Evolutionary conservation across 2,888 invertebrate species (phyloP).

Genomic region (Malthinus seriepunctatus): DNA sequence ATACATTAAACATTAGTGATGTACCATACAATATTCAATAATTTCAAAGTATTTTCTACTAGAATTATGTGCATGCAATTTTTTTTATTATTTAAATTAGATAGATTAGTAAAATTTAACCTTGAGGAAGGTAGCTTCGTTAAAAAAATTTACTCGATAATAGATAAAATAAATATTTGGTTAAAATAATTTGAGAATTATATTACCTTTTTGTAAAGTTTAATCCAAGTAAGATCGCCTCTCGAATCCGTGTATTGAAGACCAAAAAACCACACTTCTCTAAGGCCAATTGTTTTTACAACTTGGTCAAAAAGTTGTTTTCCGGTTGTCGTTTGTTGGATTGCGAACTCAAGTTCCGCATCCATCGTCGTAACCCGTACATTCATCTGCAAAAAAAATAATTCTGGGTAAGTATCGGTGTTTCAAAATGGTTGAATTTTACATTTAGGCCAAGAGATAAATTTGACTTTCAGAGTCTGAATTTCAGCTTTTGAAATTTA

Average conservation of each 20-base stretch:
- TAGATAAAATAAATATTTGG: too few relatives aligned
- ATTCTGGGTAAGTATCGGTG: too few relatives aligned
- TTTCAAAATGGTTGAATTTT: too few relatives aligned
- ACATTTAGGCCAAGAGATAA: too few relatives aligned
- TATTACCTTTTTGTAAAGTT: conserved; percentile 97
- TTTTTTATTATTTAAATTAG: too few relatives aligned
- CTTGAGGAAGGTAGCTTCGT: too few relatives aligned
- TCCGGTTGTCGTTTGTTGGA: conserved; percentile 99
- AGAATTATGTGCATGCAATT: too few relatives aligned
- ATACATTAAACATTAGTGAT: background rate
- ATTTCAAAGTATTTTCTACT: too few relatives aligned
- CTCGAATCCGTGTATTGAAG: conserved; percentile 98
- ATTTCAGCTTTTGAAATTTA: too few relatives aligned
- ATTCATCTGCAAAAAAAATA: conserved; percentile 76
- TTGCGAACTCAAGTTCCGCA: conserved; percentile 99
- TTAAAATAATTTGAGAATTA: background rate
- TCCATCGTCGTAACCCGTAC: conserved; percentile 99
- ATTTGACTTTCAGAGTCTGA: too few relatives aligned
- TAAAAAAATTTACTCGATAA: too few relatives aligned
- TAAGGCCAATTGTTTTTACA: conserved; percentile 97
- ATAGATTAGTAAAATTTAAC: too few relatives aligned
- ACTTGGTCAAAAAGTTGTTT: conserved; percentile 99
- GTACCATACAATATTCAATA: background rate
- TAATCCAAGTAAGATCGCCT: conserved; percentile 98
- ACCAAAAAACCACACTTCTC: conserved; percentile 99